Conservation (phyloP, 2,113 vertebrate species). For the Scophthalmus maximus region DNA sequence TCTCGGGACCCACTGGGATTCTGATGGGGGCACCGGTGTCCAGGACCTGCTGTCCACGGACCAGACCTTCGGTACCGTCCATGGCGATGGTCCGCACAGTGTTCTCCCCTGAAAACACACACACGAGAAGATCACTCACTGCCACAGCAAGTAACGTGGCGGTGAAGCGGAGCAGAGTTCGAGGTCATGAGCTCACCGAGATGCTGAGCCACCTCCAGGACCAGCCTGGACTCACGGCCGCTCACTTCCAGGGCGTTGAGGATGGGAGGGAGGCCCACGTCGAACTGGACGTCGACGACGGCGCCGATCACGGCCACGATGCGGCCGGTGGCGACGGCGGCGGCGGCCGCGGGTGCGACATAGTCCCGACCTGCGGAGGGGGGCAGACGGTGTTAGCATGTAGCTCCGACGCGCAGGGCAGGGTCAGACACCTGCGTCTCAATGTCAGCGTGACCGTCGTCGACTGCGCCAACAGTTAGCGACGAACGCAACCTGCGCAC, state of each 20-base stretch:
- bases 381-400: too few species aligned
- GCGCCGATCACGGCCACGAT: slow-evolving; percentile 98
- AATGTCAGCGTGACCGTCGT: too few species aligned
- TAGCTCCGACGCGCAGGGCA: too few species aligned
- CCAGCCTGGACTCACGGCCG: slow-evolving; percentile 90
- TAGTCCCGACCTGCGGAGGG: slow-evolving; percentile 88
- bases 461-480: too few species aligned
- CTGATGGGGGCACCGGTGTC: slow-evolving; percentile 96
- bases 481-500: too few species aligned
- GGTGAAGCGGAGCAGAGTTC: too few species aligned
- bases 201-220: slow-evolving; percentile 98
- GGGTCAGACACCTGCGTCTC: too few species aligned
- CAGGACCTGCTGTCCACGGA: slow-evolving; percentile 95
- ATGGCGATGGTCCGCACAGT: slow-evolving; percentile 98
- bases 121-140: neutral
- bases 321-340: slow-evolving; percentile 82
- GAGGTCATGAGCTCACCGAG: slow-evolving; percentile 84
- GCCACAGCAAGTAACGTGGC: neutral
- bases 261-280: slow-evolving; percentile 94
- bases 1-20: slow-evolving; percentile 97
- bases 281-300: slow-evolving; percentile 98
- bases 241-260: slow-evolving; percentile 95
- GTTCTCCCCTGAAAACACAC: slow-evolving; percentile 87
- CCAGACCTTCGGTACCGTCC: slow-evolving; percentile 97
- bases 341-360: slow-evolving; percentile 87